Conservation (phyloP, 2,888 invertebrate species). For the Caenorhabditis angaria region DNA sequence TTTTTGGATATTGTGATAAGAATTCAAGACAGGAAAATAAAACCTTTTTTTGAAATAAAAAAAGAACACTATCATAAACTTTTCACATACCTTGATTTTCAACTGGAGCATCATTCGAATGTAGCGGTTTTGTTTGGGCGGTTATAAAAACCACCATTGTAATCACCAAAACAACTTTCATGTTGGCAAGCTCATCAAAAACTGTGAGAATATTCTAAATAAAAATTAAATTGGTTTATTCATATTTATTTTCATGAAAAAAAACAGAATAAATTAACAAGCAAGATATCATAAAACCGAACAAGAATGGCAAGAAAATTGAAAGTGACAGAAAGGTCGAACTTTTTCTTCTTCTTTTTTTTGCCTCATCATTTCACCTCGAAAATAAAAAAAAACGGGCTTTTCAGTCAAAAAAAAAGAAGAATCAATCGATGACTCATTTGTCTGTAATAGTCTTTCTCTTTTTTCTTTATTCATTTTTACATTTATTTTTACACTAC, state of each 20-base stretch:
- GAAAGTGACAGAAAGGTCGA: conserved; percentile 4
- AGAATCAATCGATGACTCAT: neutral
- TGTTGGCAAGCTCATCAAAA: neutral
- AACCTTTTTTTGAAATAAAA: neutral
- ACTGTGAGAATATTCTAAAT: neutral
- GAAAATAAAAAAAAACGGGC: conserved; percentile 1
- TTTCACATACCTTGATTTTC: conserved; percentile 35
- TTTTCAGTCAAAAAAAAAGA: no score
- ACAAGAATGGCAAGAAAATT: neutral
- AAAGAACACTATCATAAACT: neutral
- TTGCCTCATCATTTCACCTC: neutral
- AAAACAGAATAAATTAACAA: neutral
- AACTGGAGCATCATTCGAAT: conserved; percentile 31
- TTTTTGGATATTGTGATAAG: no score
- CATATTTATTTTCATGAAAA: conserved; percentile 9
- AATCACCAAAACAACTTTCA: conserved; percentile 8
- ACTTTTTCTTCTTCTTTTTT: conserved; percentile 3
- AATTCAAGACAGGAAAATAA: no score
- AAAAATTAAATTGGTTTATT: no score
- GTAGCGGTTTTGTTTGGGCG: conserved; percentile 36
- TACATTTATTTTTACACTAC: neutral
- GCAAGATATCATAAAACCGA: conserved; percentile 7
- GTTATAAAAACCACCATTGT: conserved; percentile 21
- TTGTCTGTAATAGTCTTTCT: neutral
- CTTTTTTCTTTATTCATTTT: neutral